Conservation (phyloP, 1,140 invertebrate species). For the Pachypsylla venusta region DNA sequence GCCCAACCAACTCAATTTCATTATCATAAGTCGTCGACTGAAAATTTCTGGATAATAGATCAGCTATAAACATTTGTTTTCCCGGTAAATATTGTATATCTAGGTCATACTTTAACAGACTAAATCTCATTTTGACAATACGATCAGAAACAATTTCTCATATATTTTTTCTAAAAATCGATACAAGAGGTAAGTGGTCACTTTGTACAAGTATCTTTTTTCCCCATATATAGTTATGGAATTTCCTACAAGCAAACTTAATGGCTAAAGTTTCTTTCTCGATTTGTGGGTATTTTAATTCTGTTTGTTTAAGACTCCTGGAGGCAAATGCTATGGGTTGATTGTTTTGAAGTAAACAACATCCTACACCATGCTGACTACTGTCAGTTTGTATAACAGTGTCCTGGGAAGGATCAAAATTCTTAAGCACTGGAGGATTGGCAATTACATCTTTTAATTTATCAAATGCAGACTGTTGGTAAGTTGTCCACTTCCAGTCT, state of each 20-base stretch:
- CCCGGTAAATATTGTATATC: conserved; percentile 8
- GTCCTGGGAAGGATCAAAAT: conserved; percentile 21
- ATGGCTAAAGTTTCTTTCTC: conserved; percentile 29
- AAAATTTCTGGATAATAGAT: conserved; percentile 3
- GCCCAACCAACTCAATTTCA: no score
- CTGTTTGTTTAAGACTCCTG: not conserved
- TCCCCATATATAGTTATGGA: conserved; percentile 27
- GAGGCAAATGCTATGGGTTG: not conserved
- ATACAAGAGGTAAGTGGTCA: conserved; percentile 30
- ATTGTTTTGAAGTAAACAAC: conserved; percentile 10
- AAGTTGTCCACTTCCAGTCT: conserved; percentile 23
- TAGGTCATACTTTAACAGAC: not conserved
- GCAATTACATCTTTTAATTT: conserved; percentile 24
- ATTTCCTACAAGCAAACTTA: conserved; percentile 24
- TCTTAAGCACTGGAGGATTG: conserved; percentile 22
- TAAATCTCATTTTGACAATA: conserved; percentile 9
- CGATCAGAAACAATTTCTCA: not conserved
- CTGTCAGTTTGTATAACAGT: conserved; percentile 25
- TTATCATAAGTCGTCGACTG: conserved; percentile 18
- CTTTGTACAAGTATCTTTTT: conserved; percentile 23
- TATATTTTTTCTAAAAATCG: conserved; percentile 26
- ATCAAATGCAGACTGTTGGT: conserved; percentile 22
- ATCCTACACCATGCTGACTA: conserved; percentile 22
- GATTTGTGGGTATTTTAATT: conserved; percentile 24
- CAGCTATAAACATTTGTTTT: conserved; percentile 5